phyloP scores from a whole-genome alignment of 2,113 vertebrate species.

The Centrocercus urophasianus region DNA sequence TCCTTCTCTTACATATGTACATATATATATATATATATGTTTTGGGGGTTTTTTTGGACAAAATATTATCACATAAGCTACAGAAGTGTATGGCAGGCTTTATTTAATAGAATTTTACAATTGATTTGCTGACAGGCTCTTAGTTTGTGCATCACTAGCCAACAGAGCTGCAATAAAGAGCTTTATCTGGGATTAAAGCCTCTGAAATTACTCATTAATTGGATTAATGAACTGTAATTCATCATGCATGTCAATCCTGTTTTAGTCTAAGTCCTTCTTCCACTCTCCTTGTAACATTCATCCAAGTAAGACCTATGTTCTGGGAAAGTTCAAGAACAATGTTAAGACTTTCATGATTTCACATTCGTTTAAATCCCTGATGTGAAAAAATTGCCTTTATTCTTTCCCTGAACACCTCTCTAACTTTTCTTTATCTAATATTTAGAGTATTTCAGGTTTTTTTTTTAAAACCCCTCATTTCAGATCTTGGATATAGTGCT shows the following conservation, averaged over 20 bases:
- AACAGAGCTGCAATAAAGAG: conserved; percentile 64
- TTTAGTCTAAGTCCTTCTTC: conserved; percentile 49
- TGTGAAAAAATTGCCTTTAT: conserved; percentile 47
- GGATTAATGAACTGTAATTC: conserved; percentile 78
- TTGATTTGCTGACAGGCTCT: conserved; percentile 49
- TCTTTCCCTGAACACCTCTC: neutral
- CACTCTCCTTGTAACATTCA: conserved; percentile 38
- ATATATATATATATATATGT: no score
- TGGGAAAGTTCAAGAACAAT: conserved; percentile 50
- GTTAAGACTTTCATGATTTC: conserved; percentile 35
- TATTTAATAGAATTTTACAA: conserved; percentile 7
- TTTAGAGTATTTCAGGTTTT: neutral
- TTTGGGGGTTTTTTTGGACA: neutral
- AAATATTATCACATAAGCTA: neutral
- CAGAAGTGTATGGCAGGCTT: neutral
- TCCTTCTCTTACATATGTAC: neutral
- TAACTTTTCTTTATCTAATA: neutral
- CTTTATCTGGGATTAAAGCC: conserved; percentile 69
- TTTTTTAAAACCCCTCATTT: neutral
- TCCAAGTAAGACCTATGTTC: conserved; percentile 38
- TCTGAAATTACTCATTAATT: conserved; percentile 81
- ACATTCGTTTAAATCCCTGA: conserved; percentile 51
- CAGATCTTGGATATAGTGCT: neutral
- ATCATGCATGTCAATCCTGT: conserved; percentile 59
- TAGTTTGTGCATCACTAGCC: conserved; percentile 22